A percentile compares a stretch with the other conserved stretches of the same genome.
phyloP scores from a whole-genome alignment of 2,797 vertebrate species.

The Falco concolor region DNA sequence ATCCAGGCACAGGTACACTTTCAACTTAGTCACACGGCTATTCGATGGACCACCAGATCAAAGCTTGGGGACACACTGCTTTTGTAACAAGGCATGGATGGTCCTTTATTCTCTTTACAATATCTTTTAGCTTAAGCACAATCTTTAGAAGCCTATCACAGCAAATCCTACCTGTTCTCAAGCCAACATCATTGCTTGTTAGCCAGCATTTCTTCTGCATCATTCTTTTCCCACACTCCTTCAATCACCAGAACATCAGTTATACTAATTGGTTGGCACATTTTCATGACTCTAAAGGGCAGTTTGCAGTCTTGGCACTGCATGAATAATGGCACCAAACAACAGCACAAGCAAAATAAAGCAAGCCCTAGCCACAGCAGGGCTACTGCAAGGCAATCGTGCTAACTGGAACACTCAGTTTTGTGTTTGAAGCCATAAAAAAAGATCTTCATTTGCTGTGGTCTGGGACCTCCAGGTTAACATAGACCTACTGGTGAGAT shows the following conservation, averaged over 20 bases:
- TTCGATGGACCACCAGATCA: neutral
- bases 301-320: neutral
- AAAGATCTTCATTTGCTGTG: neutral
- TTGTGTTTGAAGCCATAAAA: neutral
- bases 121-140: neutral
- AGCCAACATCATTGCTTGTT: too few species aligned
- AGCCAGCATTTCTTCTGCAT: neutral
- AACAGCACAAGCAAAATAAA: neutral
- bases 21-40: neutral
- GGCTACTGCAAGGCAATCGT: neutral
- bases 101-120: neutral
- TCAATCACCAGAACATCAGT: neutral
- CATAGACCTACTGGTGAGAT: neutral
- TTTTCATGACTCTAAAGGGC: neutral
- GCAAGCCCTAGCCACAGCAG: neutral
- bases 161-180: neutral
- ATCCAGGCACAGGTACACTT: neutral
- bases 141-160: neutral
- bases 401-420: neutral
- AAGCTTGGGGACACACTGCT: neutral
- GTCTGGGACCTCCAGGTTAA: neutral
- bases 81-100: neutral
- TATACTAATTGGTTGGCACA: neutral
- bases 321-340: neutral
- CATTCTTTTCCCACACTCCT: neutral